These are phyloP conservation scores for Phytoseiulus persimilis DNA, from an alignment of 2,888 invertebrate species.

Conservation along the genomic window DNA sequence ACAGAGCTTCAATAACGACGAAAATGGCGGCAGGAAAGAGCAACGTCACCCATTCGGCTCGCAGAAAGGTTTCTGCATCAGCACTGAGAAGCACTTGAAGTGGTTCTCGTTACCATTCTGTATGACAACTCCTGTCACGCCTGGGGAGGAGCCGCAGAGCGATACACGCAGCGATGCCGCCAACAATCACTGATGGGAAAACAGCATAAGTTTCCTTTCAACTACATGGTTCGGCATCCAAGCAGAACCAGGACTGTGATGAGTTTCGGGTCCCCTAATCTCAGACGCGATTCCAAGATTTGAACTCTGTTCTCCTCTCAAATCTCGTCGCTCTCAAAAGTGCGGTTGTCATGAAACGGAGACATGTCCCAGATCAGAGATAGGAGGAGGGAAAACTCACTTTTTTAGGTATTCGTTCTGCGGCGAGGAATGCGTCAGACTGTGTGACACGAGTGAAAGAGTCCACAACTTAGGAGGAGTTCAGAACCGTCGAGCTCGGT, in stretches of 20 bases:
- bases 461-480: too few relatives aligned
- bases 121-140: constrained; percentile 60
- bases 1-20: constrained; percentile 72
- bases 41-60: constrained; percentile 83
- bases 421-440: too few relatives aligned
- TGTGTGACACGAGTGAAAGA: too few relatives aligned
- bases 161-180: constrained; percentile 61
- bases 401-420: too few relatives aligned
- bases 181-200: constrained; percentile 65
- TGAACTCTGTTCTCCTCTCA: too few relatives aligned
- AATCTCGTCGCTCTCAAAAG: too few relatives aligned
- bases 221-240: too few relatives aligned
- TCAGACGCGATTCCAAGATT: not conserved
- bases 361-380: not conserved
- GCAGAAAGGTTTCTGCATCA: constrained; percentile 61
- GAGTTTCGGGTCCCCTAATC: too few relatives aligned
- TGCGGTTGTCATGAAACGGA: too few relatives aligned
- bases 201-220: constrained; percentile 68
- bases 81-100: too few relatives aligned
- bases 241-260: constrained; percentile 58
- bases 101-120: too few relatives aligned
- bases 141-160: constrained; percentile 66
- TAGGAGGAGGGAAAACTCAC: constrained; percentile 54
- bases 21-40: constrained; percentile 81
- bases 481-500: too few relatives aligned